Base-by-base conservation (phyloP, 2,888 invertebrate genomes). In the Craniophora ligustri region DNA sequence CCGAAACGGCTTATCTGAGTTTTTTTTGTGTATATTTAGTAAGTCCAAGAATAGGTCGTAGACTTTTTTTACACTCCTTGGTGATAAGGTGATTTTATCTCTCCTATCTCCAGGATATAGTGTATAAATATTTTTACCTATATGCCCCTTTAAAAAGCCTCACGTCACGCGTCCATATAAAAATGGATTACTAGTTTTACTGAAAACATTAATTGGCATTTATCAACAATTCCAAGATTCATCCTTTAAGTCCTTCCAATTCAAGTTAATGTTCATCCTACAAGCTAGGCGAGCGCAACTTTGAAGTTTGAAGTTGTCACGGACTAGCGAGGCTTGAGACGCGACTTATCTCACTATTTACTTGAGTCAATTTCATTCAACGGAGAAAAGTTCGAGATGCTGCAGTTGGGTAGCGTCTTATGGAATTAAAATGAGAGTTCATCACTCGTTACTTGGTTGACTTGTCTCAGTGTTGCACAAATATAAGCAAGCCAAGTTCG, bases 141-240 rank as follows among this genome's bases (percentile, higher is more conserved):
- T 19, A 10, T 23, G 2, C 10, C 23, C 23, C 2, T 10, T 5
- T 23, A 23, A 10, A 3, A 23, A 10, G 10, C 10, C n/a, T n/a
- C n/a, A n/a, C n/a, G n/a, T n/a, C n/a, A n/a, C n/a, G n/a, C n/a
- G n/a, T n/a, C n/a, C n/a, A n/a, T n/a, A n/a, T n/a, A n/a, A n/a
- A n/a, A n/a, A n/a, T n/a, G n/a, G n/a, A n/a, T n/a, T n/a, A n/a
- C n/a, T n/a, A n/a, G n/a, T n/a, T n/a, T n/a, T n/a, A n/a, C n/a
- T n/a, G n/a, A n/a, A n/a, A 63, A 13, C 35, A 34, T 48, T 60
- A 49, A 19, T 45, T 36, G 19, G 14, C 31, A 48, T 64, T 48
- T 42, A 48, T 57, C 38, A 45, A 35, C 54, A 45, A 69, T 65
- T 57, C 61, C 30, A 54, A n/a, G n/a, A n/a, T n/a, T n/a, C n/a